Evolutionary conservation across 1,140 invertebrate species (phyloP), one percentile per base, ranked within the genome.

Genomic region (Hydropsyche tenuis): DNA sequence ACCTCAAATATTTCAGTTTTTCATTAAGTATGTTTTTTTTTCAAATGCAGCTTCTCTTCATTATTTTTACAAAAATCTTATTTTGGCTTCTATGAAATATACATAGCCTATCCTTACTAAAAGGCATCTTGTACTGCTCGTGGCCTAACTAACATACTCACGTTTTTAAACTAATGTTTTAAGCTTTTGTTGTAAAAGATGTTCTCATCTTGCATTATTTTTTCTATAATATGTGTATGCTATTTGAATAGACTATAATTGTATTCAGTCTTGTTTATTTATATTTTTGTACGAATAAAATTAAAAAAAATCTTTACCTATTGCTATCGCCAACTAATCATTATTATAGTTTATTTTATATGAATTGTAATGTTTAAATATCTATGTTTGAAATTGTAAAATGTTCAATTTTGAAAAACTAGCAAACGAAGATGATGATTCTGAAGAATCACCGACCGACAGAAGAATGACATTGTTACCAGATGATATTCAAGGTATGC

Each of bases 401-500:
- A n/a, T n/a, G n/a, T n/a, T n/a, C n/a, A n/a, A n/a, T n/a, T n/a
- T n/a, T 46, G 1, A 23, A 51, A 23, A 69, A 12, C 23, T 51
- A 77, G 73, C 43, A 43, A 64, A 60, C 18, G 68, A 73, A 22
- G 60, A 65, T 63, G 82, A 80, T 85, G 86, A 83, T 85, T 84
- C 65, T 80, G 81, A 70, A 80, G 83, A 73, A 16, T n/a, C 14
- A 14, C 71, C 65, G 45, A 30, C 73, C 3, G 75, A 53, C 65
- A 25, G 76, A 48, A 56, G 76, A 66, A 77, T 77, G 73, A 77
- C 76, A 20, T 66, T 77, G 16, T 46, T 77, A 16, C 45, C 65
- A 48, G 72, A 77, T 70, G 76, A 77, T 65, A 18, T 25, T 37
- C 18, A 27, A 70, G 68, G 68, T 70, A 46, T 18, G 43, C 1